Evolutionary conservation across 2,888 invertebrate species (phyloP), one percentile per base, ranked within the genome.

Genomic region (Tenodera sinensis): DNA sequence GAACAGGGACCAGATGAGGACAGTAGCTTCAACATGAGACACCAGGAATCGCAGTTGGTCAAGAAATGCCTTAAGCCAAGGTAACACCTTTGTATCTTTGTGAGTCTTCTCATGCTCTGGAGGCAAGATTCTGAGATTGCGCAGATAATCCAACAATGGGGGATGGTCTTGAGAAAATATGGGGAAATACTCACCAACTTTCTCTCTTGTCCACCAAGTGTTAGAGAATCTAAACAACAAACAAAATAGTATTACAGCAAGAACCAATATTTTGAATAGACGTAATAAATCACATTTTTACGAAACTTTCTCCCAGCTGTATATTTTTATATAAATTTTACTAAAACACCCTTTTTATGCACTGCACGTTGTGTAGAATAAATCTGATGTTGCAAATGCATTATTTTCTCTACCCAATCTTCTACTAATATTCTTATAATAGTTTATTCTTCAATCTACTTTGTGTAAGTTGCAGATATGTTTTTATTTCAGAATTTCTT

Each of bases 151-250:
- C 6, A 95, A 92, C 34, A 96, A 92, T 3, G 95, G 94, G 7
- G 94, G 93, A 89, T 95, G 94, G 91, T 95, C 95, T 90, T 94
- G 94, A 84, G 95, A 94, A 91, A 94, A 95, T 42, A 94, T 93
- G 12, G 96, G 95, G 91, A 96, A 95, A 91, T 95, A 96, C 91
- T 95, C 95, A 14, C 93, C 93, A 0, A 94, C 93, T 90, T 93
- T 93, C 92, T 95, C 94, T 89, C 95, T 93, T 84, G 92, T 94
- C 95, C 95, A 96, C 94, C 89, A 89, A 15, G 90, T 42, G 7
- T 34, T 83, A 30, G 90, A 85, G 28, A 71, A 89, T 47, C 90
- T 90, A 42, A 86, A 81, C 4, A 87, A 27, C 28, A 71, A 54
- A 71, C 25, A 83, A 20, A 25, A 42, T 42, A 42, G 1, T 34